These are phyloP conservation scores for Atherix ibis DNA, from an alignment of 2,888 invertebrate genomes.

Conservation along the genomic window DNA sequence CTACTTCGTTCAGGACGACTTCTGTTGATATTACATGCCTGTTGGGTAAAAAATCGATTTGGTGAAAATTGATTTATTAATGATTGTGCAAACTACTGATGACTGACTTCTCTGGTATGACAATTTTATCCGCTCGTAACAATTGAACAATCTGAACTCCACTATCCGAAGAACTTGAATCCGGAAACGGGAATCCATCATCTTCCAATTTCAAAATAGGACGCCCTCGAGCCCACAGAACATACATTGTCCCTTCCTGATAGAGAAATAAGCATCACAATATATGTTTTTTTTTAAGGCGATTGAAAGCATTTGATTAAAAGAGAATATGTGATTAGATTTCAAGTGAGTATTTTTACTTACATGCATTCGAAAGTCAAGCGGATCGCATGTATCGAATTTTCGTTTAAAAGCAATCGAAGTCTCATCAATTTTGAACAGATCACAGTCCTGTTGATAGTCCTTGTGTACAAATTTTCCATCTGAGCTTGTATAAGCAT, in stretches of 20 bases:
- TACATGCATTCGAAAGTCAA: conserved; percentile 36
- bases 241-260: conserved; percentile 77
- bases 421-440: conserved; percentile 38
- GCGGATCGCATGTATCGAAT: conserved; percentile 72
- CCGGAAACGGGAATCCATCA: conserved; percentile 27
- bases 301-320: neutral
- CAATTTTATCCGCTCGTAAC: conserved; percentile 30
- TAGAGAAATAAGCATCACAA: conserved; percentile 11
- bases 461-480: conserved; percentile 51
- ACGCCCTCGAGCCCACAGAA: conserved; percentile 70
- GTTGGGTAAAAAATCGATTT: conserved; percentile 1
- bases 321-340: too few species aligned
- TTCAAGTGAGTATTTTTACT: conserved; percentile 12
- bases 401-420: conserved; percentile 59
- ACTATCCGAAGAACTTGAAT: conserved; percentile 35
- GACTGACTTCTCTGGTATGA: conserved; percentile 30
- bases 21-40: conserved; percentile 40
- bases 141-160: conserved; percentile 71
- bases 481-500: conserved; percentile 50
- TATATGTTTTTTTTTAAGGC: conserved; percentile 3
- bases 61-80: neutral
- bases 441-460: conserved; percentile 55
- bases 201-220: conserved; percentile 42
- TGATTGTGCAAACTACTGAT: neutral
- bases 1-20: conserved; percentile 45